Conservation (phyloP, 2,888 invertebrate species). For the Phengaris alcon region DNA sequence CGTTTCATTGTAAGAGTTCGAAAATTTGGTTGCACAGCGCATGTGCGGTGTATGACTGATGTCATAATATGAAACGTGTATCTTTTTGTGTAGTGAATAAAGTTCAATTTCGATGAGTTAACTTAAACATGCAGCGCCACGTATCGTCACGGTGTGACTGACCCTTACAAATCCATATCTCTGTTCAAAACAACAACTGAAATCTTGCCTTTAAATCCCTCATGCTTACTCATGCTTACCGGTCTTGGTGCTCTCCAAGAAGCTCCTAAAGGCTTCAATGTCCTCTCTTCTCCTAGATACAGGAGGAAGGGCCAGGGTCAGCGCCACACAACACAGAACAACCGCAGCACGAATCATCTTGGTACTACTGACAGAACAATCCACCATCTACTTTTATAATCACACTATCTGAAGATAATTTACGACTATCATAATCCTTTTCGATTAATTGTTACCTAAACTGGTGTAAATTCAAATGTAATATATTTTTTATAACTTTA, state of each 20-base stretch:
- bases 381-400: not conserved
- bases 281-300: conserved; percentile 54
- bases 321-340: conserved; percentile 47
- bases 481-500: not conserved
- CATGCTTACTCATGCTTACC: conserved; percentile 45
- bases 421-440: conserved; percentile 9
- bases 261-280: conserved; percentile 58
- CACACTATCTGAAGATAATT: conserved; percentile 31
- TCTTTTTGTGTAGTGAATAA: too few relatives aligned
- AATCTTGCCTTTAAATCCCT: too few relatives aligned
- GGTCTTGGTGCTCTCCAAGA: conserved; percentile 56
- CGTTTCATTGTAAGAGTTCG: too few relatives aligned
- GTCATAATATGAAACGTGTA: too few relatives aligned
- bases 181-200: too few relatives aligned
- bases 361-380: not conserved
- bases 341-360: conserved; percentile 51
- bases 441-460: not conserved
- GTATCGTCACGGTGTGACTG: too few relatives aligned
- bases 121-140: too few relatives aligned
- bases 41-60: too few relatives aligned
- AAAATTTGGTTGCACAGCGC: too few relatives aligned
- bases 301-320: conserved; percentile 51
- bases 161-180: too few relatives aligned
- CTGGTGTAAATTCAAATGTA: not conserved
- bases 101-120: too few relatives aligned